Percentiles rank a stretch among this genome's conserved stretches.
Conservation (phyloP, 2,797 vertebrate genomes). For the Ibycter americanus region DNA sequence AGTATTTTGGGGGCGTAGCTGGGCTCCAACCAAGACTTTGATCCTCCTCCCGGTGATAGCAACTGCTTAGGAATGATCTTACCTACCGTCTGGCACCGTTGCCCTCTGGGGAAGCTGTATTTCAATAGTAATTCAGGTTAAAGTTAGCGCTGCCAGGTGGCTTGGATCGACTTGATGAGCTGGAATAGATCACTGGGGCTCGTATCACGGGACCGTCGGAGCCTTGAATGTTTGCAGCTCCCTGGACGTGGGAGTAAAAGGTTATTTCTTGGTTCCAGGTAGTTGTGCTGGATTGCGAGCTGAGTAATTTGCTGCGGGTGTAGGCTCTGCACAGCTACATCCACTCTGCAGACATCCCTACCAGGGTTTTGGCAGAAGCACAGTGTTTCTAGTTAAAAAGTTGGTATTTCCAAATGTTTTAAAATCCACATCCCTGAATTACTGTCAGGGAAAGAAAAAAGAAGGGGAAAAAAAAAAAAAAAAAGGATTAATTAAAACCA, state of each 20-base stretch:
- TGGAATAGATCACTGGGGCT: neutral
- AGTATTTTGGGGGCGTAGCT: constrained; percentile 15
- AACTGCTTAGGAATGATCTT: constrained; percentile 1
- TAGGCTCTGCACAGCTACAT: neutral
- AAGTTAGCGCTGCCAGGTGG: constrained; percentile 12
- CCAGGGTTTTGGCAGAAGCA: neutral
- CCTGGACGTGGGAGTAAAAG: neutral
- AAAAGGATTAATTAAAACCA: neutral
- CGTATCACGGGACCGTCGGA: fast-evolving
- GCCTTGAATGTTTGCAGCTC: neutral
- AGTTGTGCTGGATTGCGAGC: fast-evolving
- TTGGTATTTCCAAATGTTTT: neutral
- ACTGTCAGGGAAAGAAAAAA: neutral
- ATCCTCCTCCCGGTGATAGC: constrained; percentile 9
- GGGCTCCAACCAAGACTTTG: constrained; percentile 17
- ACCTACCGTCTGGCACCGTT: neutral
- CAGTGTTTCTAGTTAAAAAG: neutral
- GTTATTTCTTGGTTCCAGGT: neutral
- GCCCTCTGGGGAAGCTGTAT: constrained; percentile 17
- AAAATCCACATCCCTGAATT: neutral
- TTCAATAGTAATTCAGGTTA: neutral
- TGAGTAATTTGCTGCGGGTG: neutral
- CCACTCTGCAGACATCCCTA: neutral
- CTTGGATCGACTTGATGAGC: neutral
- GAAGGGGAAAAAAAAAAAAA: neutral